Percentiles rank a stretch among this genome's conserved stretches.
Conservation (phyloP, 1,140 invertebrate genomes). For the Vollenhovia emeryi region DNA sequence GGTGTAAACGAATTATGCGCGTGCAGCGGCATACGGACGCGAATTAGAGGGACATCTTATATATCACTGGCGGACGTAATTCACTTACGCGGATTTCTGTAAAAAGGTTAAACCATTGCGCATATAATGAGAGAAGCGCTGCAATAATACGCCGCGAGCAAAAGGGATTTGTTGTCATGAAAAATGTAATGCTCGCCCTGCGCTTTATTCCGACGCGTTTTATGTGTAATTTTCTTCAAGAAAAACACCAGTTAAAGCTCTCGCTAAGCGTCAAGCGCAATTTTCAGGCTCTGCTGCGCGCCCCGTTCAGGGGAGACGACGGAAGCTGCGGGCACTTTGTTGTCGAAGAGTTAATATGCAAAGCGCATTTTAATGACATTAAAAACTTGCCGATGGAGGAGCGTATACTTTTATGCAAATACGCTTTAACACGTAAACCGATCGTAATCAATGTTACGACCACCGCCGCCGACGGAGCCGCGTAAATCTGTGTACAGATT, state of each 20-base stretch:
- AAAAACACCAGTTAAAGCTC: constrained; percentile 55
- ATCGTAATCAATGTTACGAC: constrained; percentile 50
- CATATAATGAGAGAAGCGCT: constrained; percentile 18
- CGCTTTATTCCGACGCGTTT: constrained; percentile 52
- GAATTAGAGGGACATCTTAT: constrained; percentile 32
- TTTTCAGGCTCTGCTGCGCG: constrained; percentile 42
- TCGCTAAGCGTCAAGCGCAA: constrained; percentile 49
- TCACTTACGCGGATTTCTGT: constrained; percentile 41
- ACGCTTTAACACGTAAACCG: constrained; percentile 47
- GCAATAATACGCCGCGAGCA: constrained; percentile 27
- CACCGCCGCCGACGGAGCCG: neutral
- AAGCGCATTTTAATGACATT: constrained; percentile 60
- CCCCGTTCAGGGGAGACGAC: constrained; percentile 5
- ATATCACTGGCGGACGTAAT: constrained; percentile 29
- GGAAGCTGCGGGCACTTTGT: constrained; percentile 48
- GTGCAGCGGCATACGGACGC: neutral
- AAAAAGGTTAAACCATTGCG: constrained; percentile 30
- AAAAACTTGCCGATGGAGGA: constrained; percentile 58
- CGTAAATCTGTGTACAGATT: constrained; percentile 42
- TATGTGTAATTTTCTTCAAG: constrained; percentile 55
- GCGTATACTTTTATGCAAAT: constrained; percentile 58
- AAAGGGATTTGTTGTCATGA: constrained; percentile 25
- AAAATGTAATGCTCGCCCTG: constrained; percentile 36
- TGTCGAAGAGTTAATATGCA: constrained; percentile 61
- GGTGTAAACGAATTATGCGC: constrained; percentile 37